Evolutionary conservation across 2,797 vertebrate species (phyloP).

Genomic region (Jordanella pulchra): DNA sequence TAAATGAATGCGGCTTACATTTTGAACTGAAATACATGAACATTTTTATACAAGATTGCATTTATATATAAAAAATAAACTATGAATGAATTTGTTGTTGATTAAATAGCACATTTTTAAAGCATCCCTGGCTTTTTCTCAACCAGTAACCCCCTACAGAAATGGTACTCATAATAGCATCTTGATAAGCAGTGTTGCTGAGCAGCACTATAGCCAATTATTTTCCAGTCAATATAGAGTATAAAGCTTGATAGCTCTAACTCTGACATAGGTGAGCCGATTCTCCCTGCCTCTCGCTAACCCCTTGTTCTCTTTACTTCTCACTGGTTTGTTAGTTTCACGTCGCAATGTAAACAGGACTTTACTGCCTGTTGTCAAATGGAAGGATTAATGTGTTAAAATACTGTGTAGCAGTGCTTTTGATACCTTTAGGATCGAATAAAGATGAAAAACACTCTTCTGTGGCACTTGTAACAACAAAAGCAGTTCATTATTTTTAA

Average conservation of each 20-base stretch:
- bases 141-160: neutral
- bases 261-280: neutral
- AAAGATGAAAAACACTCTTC: neutral
- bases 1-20: neutral
- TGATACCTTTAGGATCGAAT: neutral
- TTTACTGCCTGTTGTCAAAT: neutral
- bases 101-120: neutral
- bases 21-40: neutral
- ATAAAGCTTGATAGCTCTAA: neutral
- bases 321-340: neutral
- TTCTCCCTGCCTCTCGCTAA: neutral
- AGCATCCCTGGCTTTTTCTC: neutral
- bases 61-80: too few species aligned
- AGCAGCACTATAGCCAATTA: neutral
- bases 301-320: neutral
- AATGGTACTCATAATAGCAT: neutral
- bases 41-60: too few species aligned
- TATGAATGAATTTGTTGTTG: neutral
- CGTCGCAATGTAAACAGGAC: neutral
- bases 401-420: neutral
- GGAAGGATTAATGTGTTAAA: neutral
- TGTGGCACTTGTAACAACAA: neutral
- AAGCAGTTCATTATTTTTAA: neutral
- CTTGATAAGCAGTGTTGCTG: neutral
- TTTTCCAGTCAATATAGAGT: slow-evolving; percentile 8